These are phyloP conservation scores for Campopleginae sp. DNA, from an alignment of 2,888 invertebrate genomes.

Conservation along the genomic window DNA sequence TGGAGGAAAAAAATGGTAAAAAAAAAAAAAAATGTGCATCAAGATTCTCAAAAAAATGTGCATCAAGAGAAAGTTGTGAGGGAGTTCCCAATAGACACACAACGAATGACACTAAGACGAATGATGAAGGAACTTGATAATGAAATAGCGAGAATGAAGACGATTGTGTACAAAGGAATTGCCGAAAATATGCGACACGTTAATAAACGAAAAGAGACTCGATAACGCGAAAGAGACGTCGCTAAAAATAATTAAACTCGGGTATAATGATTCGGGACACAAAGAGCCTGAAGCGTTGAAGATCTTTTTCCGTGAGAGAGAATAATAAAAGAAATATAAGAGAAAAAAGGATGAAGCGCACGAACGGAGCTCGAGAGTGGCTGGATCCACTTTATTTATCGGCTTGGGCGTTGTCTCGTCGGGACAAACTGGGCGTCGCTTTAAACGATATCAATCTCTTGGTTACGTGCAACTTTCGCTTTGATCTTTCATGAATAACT, in stretches of 20 bases:
- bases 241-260: constrained; percentile 60
- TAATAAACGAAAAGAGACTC: constrained; percentile 71
- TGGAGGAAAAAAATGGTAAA: no score
- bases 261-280: constrained; percentile 38
- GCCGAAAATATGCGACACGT: constrained; percentile 72
- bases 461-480: constrained; percentile 70
- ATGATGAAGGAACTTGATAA: not conserved
- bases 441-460: constrained; percentile 78
- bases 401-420: constrained; percentile 69
- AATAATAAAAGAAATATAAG: constrained; percentile 11
- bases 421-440: constrained; percentile 72
- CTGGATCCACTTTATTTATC: constrained; percentile 68
- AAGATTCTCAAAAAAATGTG: not conserved
- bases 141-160: not conserved
- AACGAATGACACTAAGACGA: not conserved
- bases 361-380: constrained; percentile 24
- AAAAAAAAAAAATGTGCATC: not conserved
- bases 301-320: constrained; percentile 1
- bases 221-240: constrained; percentile 53
- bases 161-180: constrained; percentile 5
- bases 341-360: constrained; percentile 28
- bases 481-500: constrained; percentile 80
- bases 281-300: constrained; percentile 13
- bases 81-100: not conserved
- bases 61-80: not conserved